Conservation (phyloP, 1,140 invertebrate genomes). For the Drosophila jambulina region DNA sequence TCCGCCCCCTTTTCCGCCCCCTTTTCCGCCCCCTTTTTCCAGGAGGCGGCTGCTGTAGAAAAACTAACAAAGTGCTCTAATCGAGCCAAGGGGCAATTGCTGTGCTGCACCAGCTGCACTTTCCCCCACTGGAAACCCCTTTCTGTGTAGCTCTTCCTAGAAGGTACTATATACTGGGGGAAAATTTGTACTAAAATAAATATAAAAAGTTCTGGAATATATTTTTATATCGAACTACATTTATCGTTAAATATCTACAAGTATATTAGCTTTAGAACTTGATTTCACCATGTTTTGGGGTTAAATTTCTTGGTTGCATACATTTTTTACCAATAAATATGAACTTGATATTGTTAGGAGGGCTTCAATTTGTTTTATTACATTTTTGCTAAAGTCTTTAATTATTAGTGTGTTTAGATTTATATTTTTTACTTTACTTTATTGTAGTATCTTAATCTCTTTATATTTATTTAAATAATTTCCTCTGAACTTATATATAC, state of each 20-base stretch:
- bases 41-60: constrained; percentile 39
- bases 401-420: too few relatives aligned
- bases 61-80: constrained; percentile 75
- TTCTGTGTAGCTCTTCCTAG: background rate
- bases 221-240: background rate
- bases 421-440: too few relatives aligned
- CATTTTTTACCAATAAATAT: background rate
- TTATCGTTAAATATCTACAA: background rate
- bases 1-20: background rate
- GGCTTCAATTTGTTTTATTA: too few relatives aligned
- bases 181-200: background rate
- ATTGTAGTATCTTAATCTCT: too few relatives aligned
- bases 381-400: too few relatives aligned
- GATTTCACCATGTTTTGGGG: background rate
- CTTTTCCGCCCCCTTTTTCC: background rate
- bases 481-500: background rate
- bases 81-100: constrained; percentile 61
- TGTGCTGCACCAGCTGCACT: constrained; percentile 26
- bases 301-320: too few relatives aligned
- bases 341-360: too few relatives aligned
- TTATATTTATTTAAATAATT: too few relatives aligned
- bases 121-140: background rate
- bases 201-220: background rate
- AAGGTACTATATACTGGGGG: background rate
- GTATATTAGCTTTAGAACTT: background rate